Evolutionary conservation across 2,888 invertebrate genomes (phyloP), one percentile per base, ranked within the genome.

Genomic region (Pseudeuparius sepicola): DNA sequence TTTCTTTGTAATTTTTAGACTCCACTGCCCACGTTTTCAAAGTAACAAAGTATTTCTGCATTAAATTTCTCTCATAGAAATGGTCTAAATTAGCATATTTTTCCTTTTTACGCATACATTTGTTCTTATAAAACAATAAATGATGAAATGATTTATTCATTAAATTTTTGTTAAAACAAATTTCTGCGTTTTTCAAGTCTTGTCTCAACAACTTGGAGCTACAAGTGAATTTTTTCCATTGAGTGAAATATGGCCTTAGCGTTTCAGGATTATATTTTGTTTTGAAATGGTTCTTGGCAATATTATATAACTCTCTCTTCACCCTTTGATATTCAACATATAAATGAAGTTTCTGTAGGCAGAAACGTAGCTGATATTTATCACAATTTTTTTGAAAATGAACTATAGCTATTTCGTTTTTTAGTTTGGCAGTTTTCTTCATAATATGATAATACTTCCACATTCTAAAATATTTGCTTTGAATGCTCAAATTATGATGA

Each of bases 191-290:
- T 26, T 14, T 13, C n/a, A 7, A 40, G 35, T 31, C 25, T 42
- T 7, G 16, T 14, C n/a, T n/a, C n/a, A n/a, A n/a, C n/a, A n/a
- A n/a, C n/a, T n/a, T n/a, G n/a, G n/a, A n/a, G n/a, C n/a, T n/a
- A n/a, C n/a, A n/a, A n/a, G n/a, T n/a, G n/a, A 24, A 37, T 39
- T 40, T 36, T 31, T 17, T 47, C 55, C 54, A 55, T 26, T 39
- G 36, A 14, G 39, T 15, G 30, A 53, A 49, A 37, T 42, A 51
- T 15, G 29, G 25, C 10, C 35, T 36, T 24, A 52, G 40, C 11
- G 36, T 25, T 37, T 48, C 40, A 4, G 42, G 40, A 24, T 46
- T 43, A 16, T 45, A 44, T 34, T 51, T 53, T 11, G 35, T 41
- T 40, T 45, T 44, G 16, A 51, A 53, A 44, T 48, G 48, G 14